Conservation (phyloP, 1,140 invertebrate genomes). For the Pteromalus puparum region DNA sequence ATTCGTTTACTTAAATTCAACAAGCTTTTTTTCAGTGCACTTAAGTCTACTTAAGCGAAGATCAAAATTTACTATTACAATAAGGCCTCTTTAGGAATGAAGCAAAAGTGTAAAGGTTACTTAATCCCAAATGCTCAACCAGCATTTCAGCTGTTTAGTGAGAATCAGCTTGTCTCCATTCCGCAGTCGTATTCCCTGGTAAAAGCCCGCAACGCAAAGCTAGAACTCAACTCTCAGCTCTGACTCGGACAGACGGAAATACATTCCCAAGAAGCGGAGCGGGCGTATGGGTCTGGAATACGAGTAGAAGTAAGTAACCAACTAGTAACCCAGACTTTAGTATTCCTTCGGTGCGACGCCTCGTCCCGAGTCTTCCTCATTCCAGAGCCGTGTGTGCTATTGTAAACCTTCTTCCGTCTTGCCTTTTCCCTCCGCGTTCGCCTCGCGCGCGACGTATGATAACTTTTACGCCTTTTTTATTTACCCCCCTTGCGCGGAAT, state of each 20-base stretch:
- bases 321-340: constrained; percentile 70
- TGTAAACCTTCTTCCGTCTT: constrained; percentile 60
- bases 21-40: too few relatives aligned
- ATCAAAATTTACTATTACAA: too few relatives aligned
- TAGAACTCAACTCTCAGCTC: not conserved
- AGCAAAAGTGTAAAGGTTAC: too few relatives aligned
- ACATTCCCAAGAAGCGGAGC: constrained; percentile 57
- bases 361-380: constrained; percentile 64
- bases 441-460: not conserved
- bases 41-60: too few relatives aligned
- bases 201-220: not conserved
- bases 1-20: too few relatives aligned
- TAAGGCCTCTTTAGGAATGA: too few relatives aligned
- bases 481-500: not conserved
- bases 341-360: constrained; percentile 64
- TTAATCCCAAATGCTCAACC: not conserved
- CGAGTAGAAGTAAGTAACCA: constrained; percentile 56
- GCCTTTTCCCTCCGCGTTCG: not conserved
- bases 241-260: constrained; percentile 51
- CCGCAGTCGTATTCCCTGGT: not conserved
- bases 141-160: not conserved
- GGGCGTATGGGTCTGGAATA: constrained; percentile 61
- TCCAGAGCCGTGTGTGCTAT: constrained; percentile 62
- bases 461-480: not conserved
- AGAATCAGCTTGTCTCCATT: not conserved